A percentile compares a stretch with the other conserved stretches of the same genome.
phyloP scores from a whole-genome alignment of 2,888 invertebrate genomes.

The Plagiodera versicolora region DNA sequence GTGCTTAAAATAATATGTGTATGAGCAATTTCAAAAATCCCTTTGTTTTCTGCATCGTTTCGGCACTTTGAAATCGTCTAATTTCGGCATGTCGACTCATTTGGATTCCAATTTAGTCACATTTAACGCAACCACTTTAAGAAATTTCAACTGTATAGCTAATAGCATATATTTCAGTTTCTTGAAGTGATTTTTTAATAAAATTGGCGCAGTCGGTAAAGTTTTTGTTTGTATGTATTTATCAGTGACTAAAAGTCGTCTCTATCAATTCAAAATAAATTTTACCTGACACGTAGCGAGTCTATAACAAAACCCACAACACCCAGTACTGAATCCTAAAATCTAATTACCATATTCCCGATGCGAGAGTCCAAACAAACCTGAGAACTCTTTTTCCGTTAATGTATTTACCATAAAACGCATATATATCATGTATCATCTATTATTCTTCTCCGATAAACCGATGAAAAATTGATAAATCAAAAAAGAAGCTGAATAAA shows the following conservation, averaged over 20 bases:
- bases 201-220: too few relatives aligned
- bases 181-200: too few relatives aligned
- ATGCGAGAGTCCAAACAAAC: conserved; percentile 18
- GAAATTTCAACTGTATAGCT: too few relatives aligned
- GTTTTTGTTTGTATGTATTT: too few relatives aligned
- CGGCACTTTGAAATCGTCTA: background rate
- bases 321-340: background rate
- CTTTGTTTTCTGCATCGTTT: background rate
- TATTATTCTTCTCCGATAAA: conserved; percentile 36
- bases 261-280: background rate
- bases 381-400: conserved; percentile 33
- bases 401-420: conserved; percentile 45
- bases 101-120: background rate
- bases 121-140: too few relatives aligned
- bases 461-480: conserved; percentile 48
- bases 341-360: background rate
- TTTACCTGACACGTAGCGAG: conserved; percentile 5
- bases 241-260: background rate
- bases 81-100: background rate
- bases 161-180: too few relatives aligned
- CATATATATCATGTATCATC: conserved; percentile 41
- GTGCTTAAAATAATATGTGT: too few relatives aligned
- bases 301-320: conserved; percentile 11
- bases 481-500: conserved; percentile 30
- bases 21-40: background rate